Base-by-base conservation (phyloP, 2,888 invertebrate species). In the Xestia c-nigrum region DNA sequence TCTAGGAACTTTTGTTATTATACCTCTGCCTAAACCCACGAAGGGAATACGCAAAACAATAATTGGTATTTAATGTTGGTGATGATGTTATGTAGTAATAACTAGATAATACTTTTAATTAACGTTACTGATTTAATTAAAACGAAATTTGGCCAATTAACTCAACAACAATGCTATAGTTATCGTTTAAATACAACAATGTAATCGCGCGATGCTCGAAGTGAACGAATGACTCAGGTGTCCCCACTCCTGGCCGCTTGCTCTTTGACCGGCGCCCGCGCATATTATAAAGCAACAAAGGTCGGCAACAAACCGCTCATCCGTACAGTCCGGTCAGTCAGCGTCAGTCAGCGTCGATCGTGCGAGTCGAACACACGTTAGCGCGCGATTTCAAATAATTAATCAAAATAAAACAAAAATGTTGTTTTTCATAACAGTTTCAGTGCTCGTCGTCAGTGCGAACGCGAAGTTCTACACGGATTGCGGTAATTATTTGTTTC, bases 391-490 rank as follows among this genome's bases (percentile, higher is more conserved):
- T 43, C 50, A 63, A 57, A 76, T 69, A 63, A 70, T 70, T 76
- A 72, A 81, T 74, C 74, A 66, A 43, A 73, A 31, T 59, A 59
- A 66, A 40, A 65, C 68, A 85, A 93, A 91, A 89, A 96, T 96
- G 96, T 94, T 95, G 91, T 93, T 93, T 85, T 90, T 90, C 84
- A 76, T 94, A 81, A 88, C 91, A 66, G 83, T 94, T 73, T 88
- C 91, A 68, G 91, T 95, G 85, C 87, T 95, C 7, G 88, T 95
- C 83, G 94, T 93, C 85, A 92, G 94, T 93, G 93, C 92, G 14
- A 92, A 96, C 78, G 96, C 95, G 5, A 96, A 96, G 79, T 96
- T 95, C 90, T 96, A 95, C 91, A 92, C 91, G 79, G 96, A 96
- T 88, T 96, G 96, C 80, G 96, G 96, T 96, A 93, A 90, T 84